Evolutionary conservation across 2,797 vertebrate genomes (phyloP), one percentile per base, ranked within the genome.

Genomic region (Poecile montanus): DNA sequence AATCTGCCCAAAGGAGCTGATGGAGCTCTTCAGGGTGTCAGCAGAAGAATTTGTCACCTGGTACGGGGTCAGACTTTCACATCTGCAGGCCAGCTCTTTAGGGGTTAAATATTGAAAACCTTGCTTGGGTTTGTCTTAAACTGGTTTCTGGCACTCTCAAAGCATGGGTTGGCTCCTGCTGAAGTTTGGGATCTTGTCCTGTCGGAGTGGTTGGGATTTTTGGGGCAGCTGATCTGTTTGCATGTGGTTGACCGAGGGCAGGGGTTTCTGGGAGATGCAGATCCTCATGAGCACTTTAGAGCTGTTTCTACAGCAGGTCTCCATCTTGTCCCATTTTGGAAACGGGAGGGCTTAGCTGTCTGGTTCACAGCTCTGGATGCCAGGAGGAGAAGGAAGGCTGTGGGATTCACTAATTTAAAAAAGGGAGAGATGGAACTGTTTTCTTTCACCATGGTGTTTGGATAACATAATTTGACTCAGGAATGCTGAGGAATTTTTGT

Each of bases 351-450:
- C 26, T 72, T 60, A 36, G 74, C 66, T 79, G 44, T 16, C 61
- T 66, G 38, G 30, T 63, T 72, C 67, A n/a, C 63, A n/a, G 67
- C 0, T 1, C 40, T 81, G 72, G 16, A 23, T 96, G 80, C 82
- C 80, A 85, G 91, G 61, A 79, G 70, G 44, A 71, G 53, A 79
- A 45, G 40, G 53, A 85, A 70, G 30, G 57, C 92, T 88, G 77
- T 40, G 66, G 50, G 85, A 84, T 50, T 61, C 0, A 0, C 54
- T 84, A 60, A 88, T 88, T 86, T 38, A 87, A 79, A 93, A 91
- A 82, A 79, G 45, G 67, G 75, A 73, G 38, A 84, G 60, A 85
- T 79, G 56, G 56, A 63, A 53, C 76, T 91, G 82, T 91, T 78
- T 86, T 60, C 60, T 86, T 93, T 90, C 5, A 1, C 67, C 27